These are phyloP conservation scores for Chanos chanos DNA, from an alignment of 2,797 vertebrate species.

Conservation along the genomic window DNA sequence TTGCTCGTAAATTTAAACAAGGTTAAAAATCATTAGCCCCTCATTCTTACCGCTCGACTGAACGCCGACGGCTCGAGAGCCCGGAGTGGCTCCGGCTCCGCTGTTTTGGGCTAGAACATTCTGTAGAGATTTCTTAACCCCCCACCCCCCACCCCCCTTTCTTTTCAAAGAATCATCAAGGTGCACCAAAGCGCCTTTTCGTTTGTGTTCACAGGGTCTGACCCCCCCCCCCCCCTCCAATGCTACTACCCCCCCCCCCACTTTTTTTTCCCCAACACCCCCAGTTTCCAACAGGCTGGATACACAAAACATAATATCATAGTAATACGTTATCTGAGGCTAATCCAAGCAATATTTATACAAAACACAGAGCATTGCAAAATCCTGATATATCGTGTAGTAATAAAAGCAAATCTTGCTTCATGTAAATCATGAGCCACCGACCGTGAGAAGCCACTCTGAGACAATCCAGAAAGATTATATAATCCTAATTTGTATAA, in stretches of 20 bases:
- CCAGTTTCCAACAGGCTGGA: too few species aligned
- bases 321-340: neutral
- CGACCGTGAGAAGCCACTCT: too few species aligned
- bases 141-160: too few species aligned
- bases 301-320: neutral
- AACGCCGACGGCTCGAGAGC: slow-evolving; percentile 13
- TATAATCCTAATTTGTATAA: too few species aligned
- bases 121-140: too few species aligned
- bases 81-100: too few species aligned
- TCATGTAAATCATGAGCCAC: too few species aligned
- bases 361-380: neutral
- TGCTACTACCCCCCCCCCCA: too few species aligned
- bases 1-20: slow-evolving; percentile 28
- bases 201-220: neutral
- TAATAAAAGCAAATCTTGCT: too few species aligned
- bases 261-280: too few species aligned
- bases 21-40: slow-evolving; percentile 32
- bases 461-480: too few species aligned
- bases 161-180: neutral
- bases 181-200: slow-evolving; percentile 15
- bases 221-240: too few species aligned
- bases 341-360: neutral
- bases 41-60: slow-evolving; percentile 17
- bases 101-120: neutral
- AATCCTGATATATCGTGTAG: neutral